These are phyloP conservation scores for Trisateles emortualis DNA, from an alignment of 2,888 invertebrate species.

Conservation along the genomic window DNA sequence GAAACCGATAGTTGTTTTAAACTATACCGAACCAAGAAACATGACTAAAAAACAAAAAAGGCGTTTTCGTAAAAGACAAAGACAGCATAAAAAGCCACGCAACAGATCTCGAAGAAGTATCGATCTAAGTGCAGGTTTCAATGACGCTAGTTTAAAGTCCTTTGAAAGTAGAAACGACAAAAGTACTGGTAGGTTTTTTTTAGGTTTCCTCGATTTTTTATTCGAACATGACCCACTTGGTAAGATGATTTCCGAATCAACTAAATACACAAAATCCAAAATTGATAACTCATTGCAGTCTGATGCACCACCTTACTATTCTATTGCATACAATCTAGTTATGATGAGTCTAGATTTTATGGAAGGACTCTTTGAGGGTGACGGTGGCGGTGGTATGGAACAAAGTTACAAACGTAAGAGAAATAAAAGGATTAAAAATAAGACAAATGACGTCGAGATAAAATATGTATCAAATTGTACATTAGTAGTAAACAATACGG, in stretches of 20 bases:
- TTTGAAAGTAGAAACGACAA: neutral
- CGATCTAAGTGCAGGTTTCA: slow-evolving; percentile 8
- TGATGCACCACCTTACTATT: slow-evolving; percentile 67
- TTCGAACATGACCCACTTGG: slow-evolving; percentile 56
- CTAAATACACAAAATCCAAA: slow-evolving; percentile 58
- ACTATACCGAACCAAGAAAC: slow-evolving; percentile 50
- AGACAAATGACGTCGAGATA: slow-evolving; percentile 14
- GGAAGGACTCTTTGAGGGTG: slow-evolving; percentile 66
- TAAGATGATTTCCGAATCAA: slow-evolving; percentile 52
- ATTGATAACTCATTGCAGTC: slow-evolving; percentile 59
- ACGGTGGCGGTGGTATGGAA: too few species aligned
- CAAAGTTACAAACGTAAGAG: slow-evolving; percentile 50
- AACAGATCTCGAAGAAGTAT: slow-evolving; percentile 61
- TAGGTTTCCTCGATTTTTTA: slow-evolving; percentile 56
- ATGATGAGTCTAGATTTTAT: slow-evolving; percentile 70
- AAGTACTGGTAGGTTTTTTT: slow-evolving; percentile 48
- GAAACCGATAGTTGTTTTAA: slow-evolving; percentile 71
- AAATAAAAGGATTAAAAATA: slow-evolving; percentile 39
- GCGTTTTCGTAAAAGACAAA: slow-evolving; percentile 51
- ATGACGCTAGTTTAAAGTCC: slow-evolving; percentile 8
- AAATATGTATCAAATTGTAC: slow-evolving; percentile 1
- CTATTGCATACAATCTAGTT: slow-evolving; percentile 65
- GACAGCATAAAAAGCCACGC: slow-evolving; percentile 51
- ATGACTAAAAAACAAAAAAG: slow-evolving; percentile 36
- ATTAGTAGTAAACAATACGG: neutral